phyloP scores from a whole-genome alignment of 2,888 invertebrate genomes.

The Tetramorium bicarinatum region DNA sequence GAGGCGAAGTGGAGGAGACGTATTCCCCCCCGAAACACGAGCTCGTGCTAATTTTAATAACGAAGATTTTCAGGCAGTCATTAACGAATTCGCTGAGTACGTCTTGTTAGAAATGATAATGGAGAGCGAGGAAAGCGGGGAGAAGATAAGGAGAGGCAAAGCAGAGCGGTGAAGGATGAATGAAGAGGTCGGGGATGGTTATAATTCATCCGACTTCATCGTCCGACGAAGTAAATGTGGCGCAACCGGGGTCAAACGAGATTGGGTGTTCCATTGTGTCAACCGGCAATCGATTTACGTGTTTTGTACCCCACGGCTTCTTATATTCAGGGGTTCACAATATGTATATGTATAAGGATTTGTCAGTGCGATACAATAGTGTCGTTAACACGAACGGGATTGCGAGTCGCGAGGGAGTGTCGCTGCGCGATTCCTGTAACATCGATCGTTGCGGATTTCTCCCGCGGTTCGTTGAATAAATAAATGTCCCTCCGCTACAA shows the following conservation, averaged over 20 bases:
- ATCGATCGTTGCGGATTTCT: constrained; percentile 33
- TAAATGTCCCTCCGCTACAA: background rate
- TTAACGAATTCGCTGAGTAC: constrained; percentile 67
- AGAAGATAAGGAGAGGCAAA: background rate
- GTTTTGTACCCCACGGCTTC: constrained; percentile 52
- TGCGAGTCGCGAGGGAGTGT: constrained; percentile 22
- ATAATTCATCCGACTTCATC: constrained; percentile 56
- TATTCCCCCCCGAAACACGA: constrained; percentile 38
- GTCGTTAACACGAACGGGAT: constrained; percentile 48
- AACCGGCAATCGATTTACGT: constrained; percentile 54
- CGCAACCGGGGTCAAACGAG: constrained; percentile 34
- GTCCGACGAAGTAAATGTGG: constrained; percentile 45
- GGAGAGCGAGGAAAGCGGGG: constrained; percentile 21
- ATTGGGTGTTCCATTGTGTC: constrained; percentile 48
- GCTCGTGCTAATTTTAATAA: constrained; percentile 68
- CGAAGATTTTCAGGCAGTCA: constrained; percentile 59
- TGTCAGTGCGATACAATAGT: constrained; percentile 49
- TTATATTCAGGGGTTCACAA: constrained; percentile 45
- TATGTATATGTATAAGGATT: constrained; percentile 42
- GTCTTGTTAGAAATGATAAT: constrained; percentile 54
- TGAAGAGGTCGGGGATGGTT: constrained; percentile 38
- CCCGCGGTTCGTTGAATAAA: constrained; percentile 20
- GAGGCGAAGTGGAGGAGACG: background rate
- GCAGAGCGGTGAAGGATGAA: constrained; percentile 10
- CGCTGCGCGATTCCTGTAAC: constrained; percentile 16